These are phyloP conservation scores for Mesitornis unicolor DNA, from an alignment of 2,113 vertebrate genomes.

Conservation along the genomic window DNA sequence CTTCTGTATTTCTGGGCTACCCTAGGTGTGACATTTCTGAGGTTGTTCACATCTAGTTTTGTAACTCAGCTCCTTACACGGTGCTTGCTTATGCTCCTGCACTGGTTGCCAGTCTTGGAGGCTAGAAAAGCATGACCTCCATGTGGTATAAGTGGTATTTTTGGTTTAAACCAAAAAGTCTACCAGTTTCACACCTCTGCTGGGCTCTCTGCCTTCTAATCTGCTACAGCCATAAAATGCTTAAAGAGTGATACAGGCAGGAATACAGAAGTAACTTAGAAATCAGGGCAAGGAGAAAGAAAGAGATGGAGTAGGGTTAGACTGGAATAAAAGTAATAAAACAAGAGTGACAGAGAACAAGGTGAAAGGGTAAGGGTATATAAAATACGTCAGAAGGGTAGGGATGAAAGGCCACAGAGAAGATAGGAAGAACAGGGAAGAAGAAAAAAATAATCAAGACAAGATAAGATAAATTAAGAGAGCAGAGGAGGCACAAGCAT, in stretches of 20 bases:
- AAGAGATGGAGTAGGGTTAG: not conserved
- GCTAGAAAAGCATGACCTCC: not conserved
- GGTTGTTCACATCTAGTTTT: not conserved
- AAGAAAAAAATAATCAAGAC: not conserved
- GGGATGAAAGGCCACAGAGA: not conserved
- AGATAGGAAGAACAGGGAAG: not conserved
- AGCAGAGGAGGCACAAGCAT: not conserved
- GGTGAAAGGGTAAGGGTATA: not conserved
- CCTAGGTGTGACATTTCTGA: not conserved
- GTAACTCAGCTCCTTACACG: not conserved
- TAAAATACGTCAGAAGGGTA: not conserved
- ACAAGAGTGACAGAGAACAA: not conserved
- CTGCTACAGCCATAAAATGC: not conserved
- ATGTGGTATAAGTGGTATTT: not conserved
- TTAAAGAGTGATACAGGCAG: not conserved
- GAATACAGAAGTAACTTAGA: not conserved
- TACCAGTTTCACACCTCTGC: not conserved
- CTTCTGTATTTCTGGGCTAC: not conserved
- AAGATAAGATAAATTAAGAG: not conserved
- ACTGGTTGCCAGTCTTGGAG: not conserved
- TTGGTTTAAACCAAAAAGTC: not conserved
- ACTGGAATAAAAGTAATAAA: not conserved
- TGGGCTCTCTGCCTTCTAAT: not conserved
- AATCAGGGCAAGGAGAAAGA: not conserved
- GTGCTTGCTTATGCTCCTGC: not conserved